phyloP scores from a whole-genome alignment of 2,888 invertebrate genomes.

The Metallyticus violacea region DNA sequence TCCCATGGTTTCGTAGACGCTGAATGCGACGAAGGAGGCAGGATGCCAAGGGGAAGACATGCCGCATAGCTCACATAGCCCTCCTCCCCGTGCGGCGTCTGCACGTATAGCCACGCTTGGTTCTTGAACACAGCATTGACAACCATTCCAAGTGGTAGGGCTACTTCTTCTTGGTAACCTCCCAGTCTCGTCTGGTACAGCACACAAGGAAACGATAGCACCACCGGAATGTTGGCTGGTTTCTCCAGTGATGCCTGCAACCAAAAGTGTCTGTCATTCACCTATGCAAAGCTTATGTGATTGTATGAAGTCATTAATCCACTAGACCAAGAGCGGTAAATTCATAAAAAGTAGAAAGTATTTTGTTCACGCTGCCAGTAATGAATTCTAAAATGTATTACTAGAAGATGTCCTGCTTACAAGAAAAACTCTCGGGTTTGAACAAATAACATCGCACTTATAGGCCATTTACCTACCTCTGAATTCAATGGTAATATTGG shows the following conservation, averaged over 20 bases:
- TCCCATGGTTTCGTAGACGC: conserved; percentile 68
- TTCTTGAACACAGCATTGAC: conserved; percentile 85
- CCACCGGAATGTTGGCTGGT: conserved; percentile 83
- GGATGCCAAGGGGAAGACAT: conserved; percentile 73
- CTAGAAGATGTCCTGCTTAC: no score
- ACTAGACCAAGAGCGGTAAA: no score
- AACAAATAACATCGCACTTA: no score
- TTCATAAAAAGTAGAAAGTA: no score
- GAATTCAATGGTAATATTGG: no score
- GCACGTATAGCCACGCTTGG: conserved; percentile 79
- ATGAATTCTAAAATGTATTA: no score
- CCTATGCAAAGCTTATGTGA: no score
- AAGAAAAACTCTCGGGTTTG: no score
- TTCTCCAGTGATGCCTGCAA: conserved; percentile 69
- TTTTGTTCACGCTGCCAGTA: no score
- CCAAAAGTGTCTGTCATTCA: background rate
- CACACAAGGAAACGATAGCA: conserved; percentile 46
- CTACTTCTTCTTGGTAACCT: conserved; percentile 39
- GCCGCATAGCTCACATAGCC: conserved; percentile 76
- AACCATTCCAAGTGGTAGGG: conserved; percentile 70
- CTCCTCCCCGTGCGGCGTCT: conserved; percentile 81
- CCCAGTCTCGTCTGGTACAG: conserved; percentile 40
- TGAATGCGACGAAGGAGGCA: conserved; percentile 51
- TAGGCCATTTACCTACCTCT: no score
- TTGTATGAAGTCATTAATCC: no score